These are phyloP conservation scores for Escarpia spicata DNA, from an alignment of 2,888 invertebrate genomes.

Conservation along the genomic window DNA sequence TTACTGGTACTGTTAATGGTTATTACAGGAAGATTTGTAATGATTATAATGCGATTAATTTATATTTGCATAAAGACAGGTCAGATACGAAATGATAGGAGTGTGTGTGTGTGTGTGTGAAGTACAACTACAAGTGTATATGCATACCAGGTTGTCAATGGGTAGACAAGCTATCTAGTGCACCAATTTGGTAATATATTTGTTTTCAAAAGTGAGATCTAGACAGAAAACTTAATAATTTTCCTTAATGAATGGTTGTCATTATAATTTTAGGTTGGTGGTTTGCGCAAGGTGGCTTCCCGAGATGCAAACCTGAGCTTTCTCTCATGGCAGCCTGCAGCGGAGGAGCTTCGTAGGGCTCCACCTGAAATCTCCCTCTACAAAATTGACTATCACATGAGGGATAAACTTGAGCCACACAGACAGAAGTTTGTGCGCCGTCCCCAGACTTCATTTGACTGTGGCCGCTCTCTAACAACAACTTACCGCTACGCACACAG, in stretches of 20 bases:
- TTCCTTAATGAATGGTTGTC: neutral
- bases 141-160: too few relatives aligned
- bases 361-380: slow-evolving; percentile 54
- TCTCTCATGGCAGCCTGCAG: neutral
- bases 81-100: neutral
- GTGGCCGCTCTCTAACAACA: slow-evolving; percentile 49
- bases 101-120: neutral
- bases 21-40: too few relatives aligned
- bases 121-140: neutral
- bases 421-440: slow-evolving; percentile 50
- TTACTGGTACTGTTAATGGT: too few relatives aligned
- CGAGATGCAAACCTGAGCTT: neutral
- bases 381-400: slow-evolving; percentile 48
- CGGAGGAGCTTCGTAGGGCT: neutral
- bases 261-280: neutral
- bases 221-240: neutral
- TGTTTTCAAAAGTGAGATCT: neutral
- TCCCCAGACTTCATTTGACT: slow-evolving; percentile 54
- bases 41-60: neutral
- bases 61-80: neutral
- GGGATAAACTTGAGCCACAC: slow-evolving; percentile 17
- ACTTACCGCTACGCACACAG: slow-evolving; percentile 60
- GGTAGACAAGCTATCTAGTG: neutral
- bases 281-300: neutral
- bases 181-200: neutral